phyloP scores from a whole-genome alignment of 2,113 vertebrate species.

The Pelodiscus sinensis region DNA sequence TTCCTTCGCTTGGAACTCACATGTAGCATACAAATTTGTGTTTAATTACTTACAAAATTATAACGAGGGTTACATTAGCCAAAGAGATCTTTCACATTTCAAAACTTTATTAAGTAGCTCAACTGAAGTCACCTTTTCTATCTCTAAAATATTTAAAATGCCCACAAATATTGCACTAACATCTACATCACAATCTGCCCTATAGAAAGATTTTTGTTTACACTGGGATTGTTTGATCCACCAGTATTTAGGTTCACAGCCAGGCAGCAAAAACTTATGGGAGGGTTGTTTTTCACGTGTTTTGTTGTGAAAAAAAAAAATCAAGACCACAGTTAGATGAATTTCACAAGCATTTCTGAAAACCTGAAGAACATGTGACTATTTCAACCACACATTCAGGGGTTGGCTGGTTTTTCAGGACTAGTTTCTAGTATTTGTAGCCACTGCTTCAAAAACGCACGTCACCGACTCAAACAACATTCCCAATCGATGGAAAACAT shows the following conservation, averaged over 20 bases:
- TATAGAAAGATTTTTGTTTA: background rate
- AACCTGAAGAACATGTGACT: background rate
- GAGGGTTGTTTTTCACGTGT: background rate
- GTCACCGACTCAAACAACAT: background rate
- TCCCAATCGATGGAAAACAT: background rate
- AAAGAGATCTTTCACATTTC: background rate
- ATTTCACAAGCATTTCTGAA: background rate
- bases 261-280: background rate
- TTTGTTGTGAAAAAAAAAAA: background rate
- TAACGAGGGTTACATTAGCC: background rate
- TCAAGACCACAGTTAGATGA: background rate
- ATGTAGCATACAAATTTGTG: background rate
- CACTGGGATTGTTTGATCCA: background rate
- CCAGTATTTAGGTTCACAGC: background rate
- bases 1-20: slow-evolving; percentile 21
- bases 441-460: fast-evolving
- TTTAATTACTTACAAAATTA: background rate
- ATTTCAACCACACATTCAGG: background rate
- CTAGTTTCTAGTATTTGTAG: background rate
- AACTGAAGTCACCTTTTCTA: background rate
- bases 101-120: fast-evolving
- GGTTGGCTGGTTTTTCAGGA: background rate
- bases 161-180: background rate
- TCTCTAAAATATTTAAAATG: background rate
- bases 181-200: too few relatives aligned